Evolutionary conservation across 2,888 invertebrate genomes (phyloP).

Genomic region (Brenthis hecate): DNA sequence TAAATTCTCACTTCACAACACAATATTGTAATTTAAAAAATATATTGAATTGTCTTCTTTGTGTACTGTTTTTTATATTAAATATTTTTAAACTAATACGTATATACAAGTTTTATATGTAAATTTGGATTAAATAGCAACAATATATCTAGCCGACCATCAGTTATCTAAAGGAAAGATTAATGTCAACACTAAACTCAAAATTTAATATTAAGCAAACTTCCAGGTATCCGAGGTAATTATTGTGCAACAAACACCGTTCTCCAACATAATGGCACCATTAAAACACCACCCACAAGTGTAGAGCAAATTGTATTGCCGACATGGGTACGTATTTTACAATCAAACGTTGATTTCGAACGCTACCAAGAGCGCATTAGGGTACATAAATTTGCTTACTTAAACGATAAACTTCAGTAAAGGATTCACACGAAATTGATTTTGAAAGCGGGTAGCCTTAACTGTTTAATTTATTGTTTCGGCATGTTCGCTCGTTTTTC

Average conservation of each 20-base stretch:
- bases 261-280: constrained; percentile 71
- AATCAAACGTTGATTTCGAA: constrained; percentile 79
- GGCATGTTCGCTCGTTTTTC: constrained; percentile 41
- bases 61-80: too few relatives aligned
- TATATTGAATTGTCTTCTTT: too few relatives aligned
- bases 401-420: constrained; percentile 69
- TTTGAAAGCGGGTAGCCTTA: constrained; percentile 60
- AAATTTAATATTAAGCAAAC: constrained; percentile 42
- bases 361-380: constrained; percentile 72
- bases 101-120: too few relatives aligned
- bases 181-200: constrained; percentile 37
- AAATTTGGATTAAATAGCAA: neutral
- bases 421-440: constrained; percentile 64
- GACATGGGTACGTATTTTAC: constrained; percentile 73
- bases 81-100: too few relatives aligned
- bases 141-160: neutral
- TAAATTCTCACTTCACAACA: neutral
- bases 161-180: constrained; percentile 13
- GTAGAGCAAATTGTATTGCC: constrained; percentile 75
- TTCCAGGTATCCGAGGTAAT: constrained; percentile 59
- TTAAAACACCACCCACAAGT: constrained; percentile 79
- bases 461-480: constrained; percentile 62
- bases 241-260: constrained; percentile 71
- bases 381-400: constrained; percentile 74
- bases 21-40: too few relatives aligned